Percentiles rank a stretch among this genome's conserved stretches.
These are phyloP conservation scores for Zaprionus ornatus DNA, from an alignment of 1,140 invertebrate genomes.

Conservation along the genomic window DNA sequence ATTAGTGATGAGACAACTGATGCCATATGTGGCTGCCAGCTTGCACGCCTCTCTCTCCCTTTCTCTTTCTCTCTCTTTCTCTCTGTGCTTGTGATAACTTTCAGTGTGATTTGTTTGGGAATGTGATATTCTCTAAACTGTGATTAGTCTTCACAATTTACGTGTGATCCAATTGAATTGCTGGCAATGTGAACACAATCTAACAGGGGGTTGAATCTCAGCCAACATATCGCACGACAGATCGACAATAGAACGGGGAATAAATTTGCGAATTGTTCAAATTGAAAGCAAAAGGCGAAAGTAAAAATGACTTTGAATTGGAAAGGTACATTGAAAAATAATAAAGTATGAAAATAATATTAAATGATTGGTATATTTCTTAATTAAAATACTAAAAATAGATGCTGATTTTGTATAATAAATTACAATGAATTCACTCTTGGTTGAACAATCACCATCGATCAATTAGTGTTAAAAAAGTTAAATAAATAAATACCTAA, in stretches of 20 bases:
- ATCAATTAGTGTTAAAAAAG: no score
- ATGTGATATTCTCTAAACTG: conserved; percentile 29
- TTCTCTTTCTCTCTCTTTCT: not conserved
- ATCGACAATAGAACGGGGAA: not conserved
- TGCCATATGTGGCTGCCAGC: conserved; percentile 13
- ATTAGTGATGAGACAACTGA: conserved; percentile 64
- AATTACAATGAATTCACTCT: no score
- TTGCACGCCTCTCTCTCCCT: not conserved
- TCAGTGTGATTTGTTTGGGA: conserved; percentile 26
- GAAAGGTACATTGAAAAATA: no score
- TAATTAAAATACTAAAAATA: no score
- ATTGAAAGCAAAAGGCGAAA: not conserved
- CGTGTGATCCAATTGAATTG: not conserved
- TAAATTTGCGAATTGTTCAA: not conserved
- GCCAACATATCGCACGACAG: not conserved
- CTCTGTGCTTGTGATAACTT: conserved; percentile 27
- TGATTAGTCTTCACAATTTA: conserved; percentile 27
- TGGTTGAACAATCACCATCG: no score
- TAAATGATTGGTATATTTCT: no score
- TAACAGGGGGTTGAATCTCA: not conserved
- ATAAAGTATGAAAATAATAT: no score
- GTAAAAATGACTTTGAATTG: no score
- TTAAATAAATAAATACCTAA: no score
- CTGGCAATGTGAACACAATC: conserved; percentile 3
- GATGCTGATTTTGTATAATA: no score